phyloP scores from a whole-genome alignment of 1,140 invertebrate species.

The Agraylea sexmaculata region DNA sequence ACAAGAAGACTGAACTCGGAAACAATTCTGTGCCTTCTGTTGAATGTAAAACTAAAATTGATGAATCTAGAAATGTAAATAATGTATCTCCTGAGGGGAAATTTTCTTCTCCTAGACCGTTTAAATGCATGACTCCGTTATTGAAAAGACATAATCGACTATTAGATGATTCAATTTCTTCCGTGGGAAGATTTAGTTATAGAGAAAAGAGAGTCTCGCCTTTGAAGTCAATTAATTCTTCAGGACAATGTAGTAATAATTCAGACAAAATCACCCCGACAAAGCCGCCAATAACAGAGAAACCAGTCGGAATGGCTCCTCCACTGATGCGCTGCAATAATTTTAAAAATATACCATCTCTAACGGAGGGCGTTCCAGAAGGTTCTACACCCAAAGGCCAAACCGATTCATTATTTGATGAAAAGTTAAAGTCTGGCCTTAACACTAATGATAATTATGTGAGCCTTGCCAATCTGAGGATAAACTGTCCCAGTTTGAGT shows the following conservation, averaged over 20 bases:
- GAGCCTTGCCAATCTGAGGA: conserved; percentile 35
- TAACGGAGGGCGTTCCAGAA: conserved; percentile 2
- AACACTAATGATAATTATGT: conserved; percentile 29
- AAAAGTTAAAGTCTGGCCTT: background rate
- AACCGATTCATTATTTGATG: background rate
- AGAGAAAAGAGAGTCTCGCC: conserved; percentile 24
- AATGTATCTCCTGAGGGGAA: no score
- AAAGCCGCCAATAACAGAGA: conserved; percentile 13
- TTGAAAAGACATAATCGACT: conserved; percentile 27
- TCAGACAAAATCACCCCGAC: conserved; percentile 19
- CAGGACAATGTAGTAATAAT: conserved; percentile 22
- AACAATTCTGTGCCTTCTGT: no score
- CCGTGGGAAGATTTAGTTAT: conserved; percentile 32
- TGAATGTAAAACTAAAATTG: no score
- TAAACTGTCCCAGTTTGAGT: conserved; percentile 24
- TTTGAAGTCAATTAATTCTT: conserved; percentile 18
- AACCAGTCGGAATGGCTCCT: conserved; percentile 1
- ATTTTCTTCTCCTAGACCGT: conserved; percentile 30
- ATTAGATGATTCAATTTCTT: conserved; percentile 26
- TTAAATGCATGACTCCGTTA: conserved; percentile 36
- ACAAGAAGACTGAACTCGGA: background rate
- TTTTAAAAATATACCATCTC: conserved; percentile 20
- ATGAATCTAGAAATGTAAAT: no score
- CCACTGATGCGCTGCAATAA: conserved; percentile 17
- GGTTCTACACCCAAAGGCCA: background rate